A percentile compares a stretch with the other conserved stretches of the same genome.
phyloP scores from a whole-genome alignment of 2,888 invertebrate genomes.

The Orthonychiurus folsomi region DNA sequence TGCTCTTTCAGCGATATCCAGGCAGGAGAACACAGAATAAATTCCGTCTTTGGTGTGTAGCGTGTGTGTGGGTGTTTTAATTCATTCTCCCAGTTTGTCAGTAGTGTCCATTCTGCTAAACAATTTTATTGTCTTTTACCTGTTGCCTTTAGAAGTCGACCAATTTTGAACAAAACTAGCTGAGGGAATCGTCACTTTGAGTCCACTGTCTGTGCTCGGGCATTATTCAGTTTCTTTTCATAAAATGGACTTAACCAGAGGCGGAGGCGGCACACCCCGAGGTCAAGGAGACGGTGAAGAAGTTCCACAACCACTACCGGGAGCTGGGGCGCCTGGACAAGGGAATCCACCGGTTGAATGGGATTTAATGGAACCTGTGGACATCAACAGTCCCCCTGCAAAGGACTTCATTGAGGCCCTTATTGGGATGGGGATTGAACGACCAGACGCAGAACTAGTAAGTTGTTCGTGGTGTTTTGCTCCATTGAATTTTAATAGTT shows the following conservation, averaged over 20 bases:
- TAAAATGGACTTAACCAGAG: slow-evolving; percentile 1
- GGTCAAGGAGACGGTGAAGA: slow-evolving; percentile 18
- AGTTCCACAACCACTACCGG: not conserved
- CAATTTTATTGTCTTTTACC: too few species aligned
- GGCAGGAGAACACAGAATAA: too few species aligned
- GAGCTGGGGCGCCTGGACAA: not conserved
- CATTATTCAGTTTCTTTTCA: too few species aligned
- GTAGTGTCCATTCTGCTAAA: too few species aligned
- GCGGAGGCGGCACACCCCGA: not conserved
- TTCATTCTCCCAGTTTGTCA: too few species aligned
- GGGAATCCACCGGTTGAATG: not conserved
- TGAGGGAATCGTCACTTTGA: not conserved
- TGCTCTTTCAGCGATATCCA: too few species aligned
- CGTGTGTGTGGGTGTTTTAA: too few species aligned
- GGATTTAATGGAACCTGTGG: slow-evolving; percentile 22
- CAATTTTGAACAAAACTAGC: too few species aligned
- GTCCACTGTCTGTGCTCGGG: not conserved
- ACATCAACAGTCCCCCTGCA: slow-evolving; percentile 30
- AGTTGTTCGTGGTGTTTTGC: slow-evolving; percentile 7
- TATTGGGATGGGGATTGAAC: slow-evolving; percentile 36
- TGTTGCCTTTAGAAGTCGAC: too few species aligned
- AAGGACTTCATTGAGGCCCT: slow-evolving; percentile 36
- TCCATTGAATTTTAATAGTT: slow-evolving; percentile 1
- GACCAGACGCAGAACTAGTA: slow-evolving; percentile 37
- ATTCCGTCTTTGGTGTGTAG: too few species aligned